A percentile compares a stretch with the other conserved stretches of the same genome.
Evolutionary conservation across 2,113 vertebrate genomes (phyloP).

Genomic region (Rhizomys pruinosus): DNA sequence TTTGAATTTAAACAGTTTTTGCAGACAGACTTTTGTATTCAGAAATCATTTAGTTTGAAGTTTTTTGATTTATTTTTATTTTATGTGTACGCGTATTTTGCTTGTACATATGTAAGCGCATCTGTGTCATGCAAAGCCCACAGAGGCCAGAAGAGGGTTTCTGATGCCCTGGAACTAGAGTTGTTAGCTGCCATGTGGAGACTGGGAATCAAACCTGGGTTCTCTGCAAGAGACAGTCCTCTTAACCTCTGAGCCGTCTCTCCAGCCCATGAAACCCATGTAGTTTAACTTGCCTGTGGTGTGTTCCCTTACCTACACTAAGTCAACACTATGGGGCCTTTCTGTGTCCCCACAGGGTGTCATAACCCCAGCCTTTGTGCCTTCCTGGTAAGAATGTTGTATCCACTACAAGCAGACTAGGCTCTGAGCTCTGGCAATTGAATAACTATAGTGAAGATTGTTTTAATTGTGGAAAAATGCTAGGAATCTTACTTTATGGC

Average conservation of each 20-base stretch:
- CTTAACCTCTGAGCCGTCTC: too few relatives aligned
- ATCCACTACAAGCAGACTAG: not conserved
- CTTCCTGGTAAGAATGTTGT: not conserved
- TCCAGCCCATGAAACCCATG: not conserved
- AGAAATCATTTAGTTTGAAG: not conserved
- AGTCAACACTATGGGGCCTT: not conserved
- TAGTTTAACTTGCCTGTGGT: not conserved
- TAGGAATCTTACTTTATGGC: not conserved
- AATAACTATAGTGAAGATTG: not conserved
- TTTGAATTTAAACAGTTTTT: not conserved
- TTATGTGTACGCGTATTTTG: too few relatives aligned
- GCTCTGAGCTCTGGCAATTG: not conserved
- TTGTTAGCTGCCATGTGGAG: too few relatives aligned
- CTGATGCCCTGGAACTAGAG: too few relatives aligned
- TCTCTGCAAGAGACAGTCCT: too few relatives aligned
- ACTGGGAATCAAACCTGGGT: too few relatives aligned
- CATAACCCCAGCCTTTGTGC: not conserved
- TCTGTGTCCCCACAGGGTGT: not conserved
- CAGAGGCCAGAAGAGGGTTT: too few relatives aligned
- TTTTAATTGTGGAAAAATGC: conserved; percentile 13
- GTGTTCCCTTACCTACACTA: not conserved
- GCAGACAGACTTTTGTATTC: not conserved
- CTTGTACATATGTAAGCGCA: too few relatives aligned
- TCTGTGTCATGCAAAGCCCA: too few relatives aligned
- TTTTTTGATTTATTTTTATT: too few relatives aligned